Percentiles rank a stretch among this genome's conserved stretches.
Evolutionary conservation across 2,113 vertebrate genomes (phyloP).

Genomic region (Eupsittula cactorum): DNA sequence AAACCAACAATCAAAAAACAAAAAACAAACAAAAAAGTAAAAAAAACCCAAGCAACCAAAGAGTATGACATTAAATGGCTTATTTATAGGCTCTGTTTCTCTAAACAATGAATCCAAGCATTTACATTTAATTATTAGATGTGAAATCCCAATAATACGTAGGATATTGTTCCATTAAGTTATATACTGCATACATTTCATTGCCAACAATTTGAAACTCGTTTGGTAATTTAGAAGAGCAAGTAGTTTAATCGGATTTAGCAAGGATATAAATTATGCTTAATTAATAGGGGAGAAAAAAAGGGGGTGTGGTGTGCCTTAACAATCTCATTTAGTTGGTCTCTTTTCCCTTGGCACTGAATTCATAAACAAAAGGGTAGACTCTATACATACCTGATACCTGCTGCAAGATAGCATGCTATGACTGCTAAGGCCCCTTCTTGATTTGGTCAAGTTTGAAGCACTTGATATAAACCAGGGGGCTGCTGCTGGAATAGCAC

Average conservation of each 20-base stretch:
- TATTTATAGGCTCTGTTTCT: constrained; percentile 48
- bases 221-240: not conserved
- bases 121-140: constrained; percentile 41
- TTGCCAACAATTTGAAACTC: not conserved
- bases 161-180: not conserved
- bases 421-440: not conserved
- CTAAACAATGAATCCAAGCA: constrained; percentile 69
- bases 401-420: not conserved
- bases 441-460: not conserved
- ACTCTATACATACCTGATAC: not conserved
- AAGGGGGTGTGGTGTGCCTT: not conserved
- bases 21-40: not conserved
- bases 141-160: constrained; percentile 44
- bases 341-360: not conserved
- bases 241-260: constrained; percentile 9
- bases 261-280: not conserved
- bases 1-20: constrained; percentile 11
- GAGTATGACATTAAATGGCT: not conserved
- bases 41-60: not conserved
- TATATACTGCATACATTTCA: not conserved
- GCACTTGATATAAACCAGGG: not conserved
- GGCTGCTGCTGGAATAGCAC: not conserved
- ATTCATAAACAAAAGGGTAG: not conserved
- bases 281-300: not conserved
- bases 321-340: not conserved